Base-by-base conservation (phyloP, 1,140 invertebrate species). In the Vollenhovia emeryi region DNA sequence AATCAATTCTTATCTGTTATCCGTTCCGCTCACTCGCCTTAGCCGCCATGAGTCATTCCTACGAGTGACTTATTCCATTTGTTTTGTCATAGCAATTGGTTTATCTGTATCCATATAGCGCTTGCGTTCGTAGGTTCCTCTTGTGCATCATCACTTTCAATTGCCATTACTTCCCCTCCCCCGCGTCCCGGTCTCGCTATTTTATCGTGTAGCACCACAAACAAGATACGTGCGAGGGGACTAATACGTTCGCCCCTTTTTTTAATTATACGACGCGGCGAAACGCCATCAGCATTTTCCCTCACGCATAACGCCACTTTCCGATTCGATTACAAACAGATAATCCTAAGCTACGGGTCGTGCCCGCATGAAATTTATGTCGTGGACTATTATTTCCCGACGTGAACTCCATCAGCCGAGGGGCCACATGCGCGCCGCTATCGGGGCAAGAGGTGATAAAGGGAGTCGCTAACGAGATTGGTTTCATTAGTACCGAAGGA, bases 401-500 rank as follows among this genome's bases (percentile, higher is more conserved):
- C 66, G 52, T 52, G 52, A 86, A 71, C 64, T 73, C 57, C 68
- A 64, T 82, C 52, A 59, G 43, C 30, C 18, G 45, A 66, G 62
- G n/a, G 68, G 40, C n/a, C 36, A 57, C 27, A 50, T 4, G 57
- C 45, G 74, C 71, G 30, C 45, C 8, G 69, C 43, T 88, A 85
- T 89, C 86, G 40, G 52, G 15, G 62, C n/a, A 87, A 75, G 68
- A 73, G 40, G 50, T 74, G 78, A 82, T 82, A 82, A 82, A 84
- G 33, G 43, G 40, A 27, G 43, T 66, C 55, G 62, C 30, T 89
- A 90, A 90, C 75, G 87, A 90, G 73, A 68, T 73, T 30, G 27
- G 52, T 71, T 87, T 90, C 78, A 84, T 90, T 84, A 89, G 85
- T 55, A 36, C 13, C 66, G n/a, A 36, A 57, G 36, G 36, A n/a